Percentiles rank a stretch among this genome's conserved stretches.
Conservation (phyloP, 2,888 invertebrate genomes). For the Helicoverpa assulta region DNA sequence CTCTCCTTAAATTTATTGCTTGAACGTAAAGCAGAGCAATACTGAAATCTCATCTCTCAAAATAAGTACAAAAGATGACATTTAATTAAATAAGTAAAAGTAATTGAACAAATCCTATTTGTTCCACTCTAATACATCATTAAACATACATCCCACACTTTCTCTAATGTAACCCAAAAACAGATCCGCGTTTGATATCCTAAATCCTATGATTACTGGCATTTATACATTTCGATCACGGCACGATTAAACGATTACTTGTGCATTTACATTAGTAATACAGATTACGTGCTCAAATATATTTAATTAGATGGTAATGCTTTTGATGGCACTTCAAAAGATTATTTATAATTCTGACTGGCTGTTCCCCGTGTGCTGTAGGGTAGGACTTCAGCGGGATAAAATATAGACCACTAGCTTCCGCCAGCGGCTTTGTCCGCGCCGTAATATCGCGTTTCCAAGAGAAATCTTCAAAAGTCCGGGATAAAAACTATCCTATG, state of each 20-base stretch:
- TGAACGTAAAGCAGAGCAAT: too few relatives aligned
- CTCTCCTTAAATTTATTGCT: too few relatives aligned
- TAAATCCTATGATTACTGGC: constrained; percentile 12
- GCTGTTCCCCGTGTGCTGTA: too few relatives aligned
- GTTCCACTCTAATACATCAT: constrained; percentile 4
- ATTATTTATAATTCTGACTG: not conserved
- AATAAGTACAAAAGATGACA: not conserved
- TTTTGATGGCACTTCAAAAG: constrained; percentile 19
- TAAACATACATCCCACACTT: not conserved
- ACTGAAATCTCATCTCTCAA: too few relatives aligned
- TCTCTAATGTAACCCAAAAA: constrained; percentile 24
- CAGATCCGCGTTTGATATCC: constrained; percentile 14
- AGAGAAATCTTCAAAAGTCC: too few relatives aligned
- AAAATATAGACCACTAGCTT: too few relatives aligned
- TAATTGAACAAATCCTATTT: constrained; percentile 6
- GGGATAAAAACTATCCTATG: too few relatives aligned
- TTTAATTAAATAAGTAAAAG: not conserved
- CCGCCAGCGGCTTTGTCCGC: too few relatives aligned
- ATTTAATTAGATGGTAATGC: not conserved
- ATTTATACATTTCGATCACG: constrained; percentile 18
- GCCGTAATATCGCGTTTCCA: too few relatives aligned
- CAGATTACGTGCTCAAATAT: not conserved
- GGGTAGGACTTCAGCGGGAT: too few relatives aligned
- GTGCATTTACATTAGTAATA: constrained; percentile 5
- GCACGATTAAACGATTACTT: not conserved